phyloP scores from a whole-genome alignment of 2,113 vertebrate genomes.

The Cettia cetti region DNA sequence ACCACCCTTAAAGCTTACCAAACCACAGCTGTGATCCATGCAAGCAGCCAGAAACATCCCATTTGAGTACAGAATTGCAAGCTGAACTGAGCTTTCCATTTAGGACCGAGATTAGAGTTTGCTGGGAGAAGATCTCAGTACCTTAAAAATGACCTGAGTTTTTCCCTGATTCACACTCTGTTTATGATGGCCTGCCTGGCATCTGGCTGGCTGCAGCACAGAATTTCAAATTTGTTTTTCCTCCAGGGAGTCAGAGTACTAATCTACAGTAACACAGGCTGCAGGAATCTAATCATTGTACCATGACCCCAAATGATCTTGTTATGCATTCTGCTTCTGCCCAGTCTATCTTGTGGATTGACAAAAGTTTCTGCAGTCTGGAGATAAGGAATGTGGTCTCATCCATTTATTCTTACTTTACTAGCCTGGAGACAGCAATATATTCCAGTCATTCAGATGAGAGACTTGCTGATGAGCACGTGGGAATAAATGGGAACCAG shows the following conservation, averaged over 20 bases:
- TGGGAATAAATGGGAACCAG: constrained; percentile 1
- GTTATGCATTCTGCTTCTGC: constrained; percentile 54
- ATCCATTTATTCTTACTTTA: constrained; percentile 55
- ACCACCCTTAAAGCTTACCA: background rate
- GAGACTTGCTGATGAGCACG: constrained; percentile 7
- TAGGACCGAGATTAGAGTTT: background rate
- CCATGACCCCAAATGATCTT: constrained; percentile 62
- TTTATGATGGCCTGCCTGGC: constrained; percentile 1
- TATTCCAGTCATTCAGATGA: constrained; percentile 50
- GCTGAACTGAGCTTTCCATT: background rate
- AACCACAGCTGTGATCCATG: background rate
- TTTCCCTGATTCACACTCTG: background rate
- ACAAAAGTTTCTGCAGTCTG: constrained; percentile 64
- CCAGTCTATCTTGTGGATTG: constrained; percentile 41
- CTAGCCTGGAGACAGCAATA: constrained; percentile 56
- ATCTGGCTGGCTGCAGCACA: background rate
- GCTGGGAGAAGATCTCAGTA: background rate
- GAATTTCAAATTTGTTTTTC: constrained; percentile 64
- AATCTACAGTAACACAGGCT: constrained; percentile 62
- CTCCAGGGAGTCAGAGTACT: constrained; percentile 49
- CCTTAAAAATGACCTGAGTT: background rate
- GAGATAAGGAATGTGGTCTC: constrained; percentile 58
- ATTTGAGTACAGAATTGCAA: background rate
- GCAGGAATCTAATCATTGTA: constrained; percentile 62
- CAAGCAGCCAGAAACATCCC: background rate